Evolutionary conservation across 2,797 vertebrate genomes (phyloP), one percentile per base, ranked within the genome.

Genomic region (Adelosebastes latens): DNA sequence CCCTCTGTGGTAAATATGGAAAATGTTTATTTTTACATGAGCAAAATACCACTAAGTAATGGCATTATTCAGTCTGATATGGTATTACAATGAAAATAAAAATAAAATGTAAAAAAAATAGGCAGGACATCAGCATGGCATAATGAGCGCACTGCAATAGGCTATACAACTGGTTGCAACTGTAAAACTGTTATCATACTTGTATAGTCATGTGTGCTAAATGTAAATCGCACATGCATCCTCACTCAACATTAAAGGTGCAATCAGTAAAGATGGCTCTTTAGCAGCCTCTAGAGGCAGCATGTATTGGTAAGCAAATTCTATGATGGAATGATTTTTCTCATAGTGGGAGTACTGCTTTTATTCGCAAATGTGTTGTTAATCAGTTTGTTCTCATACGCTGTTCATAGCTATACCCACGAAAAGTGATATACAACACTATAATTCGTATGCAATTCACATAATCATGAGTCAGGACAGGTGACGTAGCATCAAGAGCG

Each of bases 21-120:
- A 92, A 92, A 91, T 88, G 69, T 84, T 58, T 53, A 90, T 91
- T 90, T 93, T 91, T 85, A 92, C 89, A 92, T 81, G 71, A 93
- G 82, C 81, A 93, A 93, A 92, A 93, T 79, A 81, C 83, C 87
- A 89, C 83, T 80, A 79, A 69, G 72, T 78, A 81, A 73, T 88
- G 83, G 71, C 58, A 78, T 88, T 65, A 59, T 84, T 81, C 60
- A 73, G 63, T 90, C 86, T 75, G 73, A 72, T 81, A 75, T 87
- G 75, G 88, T 89, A 93, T 91, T 93, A 92, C 89, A 82, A 84
- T 87, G 82, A n/a, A 53, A 53, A 53, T 11, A 2, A 87, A 89
- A 85, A 73, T n/a, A 39, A 42, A 65, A 3, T 36, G n/a, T 68
- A 13, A 13, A 64, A 64, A 79, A 75, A 71, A 85, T 66, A 66